Conservation (phyloP, 2,797 vertebrate genomes). For the Platyrinchus mystaceus region DNA sequence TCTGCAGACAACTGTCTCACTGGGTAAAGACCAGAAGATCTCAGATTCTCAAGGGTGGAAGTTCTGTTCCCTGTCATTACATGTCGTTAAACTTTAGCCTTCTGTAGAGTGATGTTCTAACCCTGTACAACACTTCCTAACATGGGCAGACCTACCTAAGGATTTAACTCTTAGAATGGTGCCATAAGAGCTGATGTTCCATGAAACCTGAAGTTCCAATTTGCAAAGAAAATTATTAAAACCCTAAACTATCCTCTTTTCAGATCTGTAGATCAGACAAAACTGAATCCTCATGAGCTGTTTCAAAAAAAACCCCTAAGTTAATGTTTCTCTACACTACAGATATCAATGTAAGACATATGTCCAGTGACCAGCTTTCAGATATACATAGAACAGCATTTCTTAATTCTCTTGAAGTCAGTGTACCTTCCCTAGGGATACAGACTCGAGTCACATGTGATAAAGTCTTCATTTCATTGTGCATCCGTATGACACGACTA, state of each 20-base stretch:
- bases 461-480: neutral
- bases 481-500: neutral
- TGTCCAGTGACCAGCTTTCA: neutral
- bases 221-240: neutral
- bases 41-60: neutral
- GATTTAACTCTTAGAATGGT: neutral
- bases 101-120: neutral
- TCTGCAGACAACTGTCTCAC: neutral
- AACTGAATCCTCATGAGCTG: neutral
- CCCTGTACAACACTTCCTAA: neutral
- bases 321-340: neutral
- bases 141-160: neutral
- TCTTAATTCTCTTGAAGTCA: neutral
- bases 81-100: neutral
- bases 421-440: neutral
- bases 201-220: neutral
- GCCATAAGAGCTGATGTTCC: neutral
- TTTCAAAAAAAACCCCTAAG: neutral
- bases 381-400: neutral
- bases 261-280: neutral
- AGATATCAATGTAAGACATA: neutral
- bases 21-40: neutral
- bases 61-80: neutral
- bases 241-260: neutral
- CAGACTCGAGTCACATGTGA: neutral